These are phyloP conservation scores for Pseudochromis fuscus DNA, from an alignment of 2,797 vertebrate genomes.

Conservation along the genomic window DNA sequence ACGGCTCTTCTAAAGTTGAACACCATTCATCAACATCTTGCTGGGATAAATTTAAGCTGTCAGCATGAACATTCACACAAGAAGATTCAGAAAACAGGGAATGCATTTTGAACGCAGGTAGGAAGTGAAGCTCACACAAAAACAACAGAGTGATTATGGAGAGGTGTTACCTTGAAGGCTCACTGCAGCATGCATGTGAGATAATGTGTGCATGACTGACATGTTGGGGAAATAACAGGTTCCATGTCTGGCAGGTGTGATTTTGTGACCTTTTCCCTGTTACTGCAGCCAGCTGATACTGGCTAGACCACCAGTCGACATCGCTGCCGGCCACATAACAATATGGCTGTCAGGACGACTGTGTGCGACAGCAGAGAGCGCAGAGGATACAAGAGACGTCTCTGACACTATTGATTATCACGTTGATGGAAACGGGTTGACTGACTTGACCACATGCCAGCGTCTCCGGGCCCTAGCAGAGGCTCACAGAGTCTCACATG, in stretches of 20 bases:
- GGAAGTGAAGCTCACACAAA: conserved; percentile 1
- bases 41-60: conserved; percentile 29
- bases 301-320: conserved; percentile 17
- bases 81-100: conserved; percentile 34
- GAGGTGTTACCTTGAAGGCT: conserved; percentile 28
- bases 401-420: conserved; percentile 73
- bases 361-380: conserved; percentile 21
- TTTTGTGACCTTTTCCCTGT: conserved; percentile 38
- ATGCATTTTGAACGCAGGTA: conserved; percentile 22
- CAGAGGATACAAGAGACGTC: conserved; percentile 38
- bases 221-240: conserved; percentile 9
- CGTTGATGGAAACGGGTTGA: conserved; percentile 65
- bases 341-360: conserved; percentile 54
- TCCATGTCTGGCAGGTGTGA: conserved; percentile 27
- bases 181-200: not conserved
- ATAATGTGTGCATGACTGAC: conserved; percentile 15
- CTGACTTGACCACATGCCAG: conserved; percentile 53
- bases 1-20: conserved; percentile 49
- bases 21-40: conserved; percentile 47
- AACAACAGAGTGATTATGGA: conserved; percentile 12
- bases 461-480: conserved; percentile 19
- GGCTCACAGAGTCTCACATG: conserved; percentile 39
- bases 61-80: not conserved
- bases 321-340: conserved; percentile 45
- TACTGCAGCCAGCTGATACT: conserved; percentile 38